phyloP scores from a whole-genome alignment of 1,140 invertebrate species.

The Chrysomallon squamiferum region DNA sequence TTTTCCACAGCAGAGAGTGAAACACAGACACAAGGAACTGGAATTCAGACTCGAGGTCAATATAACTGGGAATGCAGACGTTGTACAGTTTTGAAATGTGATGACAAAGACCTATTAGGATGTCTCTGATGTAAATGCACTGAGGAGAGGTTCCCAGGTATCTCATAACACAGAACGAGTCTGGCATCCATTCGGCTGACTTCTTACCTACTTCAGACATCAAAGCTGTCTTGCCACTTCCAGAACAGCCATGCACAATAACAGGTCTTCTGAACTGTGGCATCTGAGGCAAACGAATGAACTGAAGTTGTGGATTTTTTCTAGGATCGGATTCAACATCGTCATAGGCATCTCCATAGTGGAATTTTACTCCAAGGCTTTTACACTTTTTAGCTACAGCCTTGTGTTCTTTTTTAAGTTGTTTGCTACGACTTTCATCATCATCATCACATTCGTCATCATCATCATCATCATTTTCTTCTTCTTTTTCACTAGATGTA shows the following conservation, averaged over 20 bases:
- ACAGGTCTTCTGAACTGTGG: conserved; percentile 22
- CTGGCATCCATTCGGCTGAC: conserved; percentile 28
- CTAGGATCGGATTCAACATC: conserved; percentile 18
- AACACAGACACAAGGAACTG: conserved; percentile 34
- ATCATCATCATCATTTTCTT: conserved; percentile 3
- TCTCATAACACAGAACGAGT: conserved; percentile 32
- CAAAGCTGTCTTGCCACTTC: conserved; percentile 46
- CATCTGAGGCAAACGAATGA: background rate
- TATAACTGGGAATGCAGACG: conserved; percentile 10
- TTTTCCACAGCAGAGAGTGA: conserved; percentile 26
- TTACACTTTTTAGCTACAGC: conserved; percentile 11
- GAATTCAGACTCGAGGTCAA: conserved; percentile 30
- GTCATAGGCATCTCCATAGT: conserved; percentile 6
- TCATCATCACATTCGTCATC: conserved; percentile 9
- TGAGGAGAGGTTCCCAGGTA: conserved; percentile 41
- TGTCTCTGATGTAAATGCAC: conserved; percentile 27
- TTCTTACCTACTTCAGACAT: conserved; percentile 34
- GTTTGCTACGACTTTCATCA: conserved; percentile 8
- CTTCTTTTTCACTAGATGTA: conserved; percentile 12
- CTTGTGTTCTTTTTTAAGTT: conserved; percentile 11
- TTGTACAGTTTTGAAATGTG: conserved; percentile 31
- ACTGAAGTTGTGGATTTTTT: conserved; percentile 10
- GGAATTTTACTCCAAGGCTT: conserved; percentile 9
- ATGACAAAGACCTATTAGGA: conserved; percentile 27
- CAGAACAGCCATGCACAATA: conserved; percentile 39